Base-by-base conservation (phyloP, 2,888 invertebrate species). In the Panopea generosa region DNA sequence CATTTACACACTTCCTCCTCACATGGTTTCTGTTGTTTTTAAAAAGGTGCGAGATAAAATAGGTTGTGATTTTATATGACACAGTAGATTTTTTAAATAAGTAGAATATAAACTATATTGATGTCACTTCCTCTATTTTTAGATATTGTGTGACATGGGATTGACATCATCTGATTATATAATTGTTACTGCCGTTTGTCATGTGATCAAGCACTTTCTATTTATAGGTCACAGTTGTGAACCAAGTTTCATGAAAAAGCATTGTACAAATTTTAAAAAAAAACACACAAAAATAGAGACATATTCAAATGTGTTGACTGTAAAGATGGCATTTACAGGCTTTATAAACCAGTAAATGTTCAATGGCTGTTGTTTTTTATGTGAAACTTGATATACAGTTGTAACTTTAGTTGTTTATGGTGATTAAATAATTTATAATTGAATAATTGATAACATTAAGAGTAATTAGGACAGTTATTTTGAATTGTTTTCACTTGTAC, bases 401-500 rank as follows among this genome's bases (percentile, higher is more conserved):
- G 53, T 45, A 45, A 55, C 22, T 62, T 62, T 55, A 63, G 63
- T 63, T 63, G 63, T 63, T 63, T 63, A 63, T 45, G 55, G 53
- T 63, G 45, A 63, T 43, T 63, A 63, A 63, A 53, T 63, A 63
- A 63, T 63, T 60, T 60, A 60, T 60, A 47, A 60, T 55, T 33
- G 33, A 63, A 60, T 60, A 47, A 60, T 55, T 33, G 33, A 63
- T 45, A 24, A 18, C 53, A 63, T 52, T 40, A 53, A 63, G 29
- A 52, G n/a, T 74, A 71, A 66, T 76, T 57, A 61, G 76, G 76
- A 76, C 71, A 76, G 69, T 75, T 75, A 75, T 70, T 79, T 75
- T 79, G 78, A 71, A 71, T 65, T 72, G 75, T 79, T 72, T 70
- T 79, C 72, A 72, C 66, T 62, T 57, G 61, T 73, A 70, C 67